Percentiles rank a stretch among this genome's conserved stretches.
Conservation (phyloP, 2,113 vertebrate genomes). For the Zapus hudsonius region DNA sequence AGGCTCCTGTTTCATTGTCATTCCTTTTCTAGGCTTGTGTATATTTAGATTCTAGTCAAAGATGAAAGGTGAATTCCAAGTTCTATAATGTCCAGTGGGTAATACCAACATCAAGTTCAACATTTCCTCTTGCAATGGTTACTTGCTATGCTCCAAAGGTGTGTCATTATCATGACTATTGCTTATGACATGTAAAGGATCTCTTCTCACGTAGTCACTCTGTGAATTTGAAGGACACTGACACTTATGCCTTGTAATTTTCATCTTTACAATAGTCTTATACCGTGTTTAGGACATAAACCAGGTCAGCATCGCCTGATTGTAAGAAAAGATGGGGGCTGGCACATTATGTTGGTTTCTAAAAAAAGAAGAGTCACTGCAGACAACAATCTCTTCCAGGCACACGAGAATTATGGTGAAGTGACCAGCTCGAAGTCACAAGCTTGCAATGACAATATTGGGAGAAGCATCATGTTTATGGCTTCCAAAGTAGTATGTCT, state of each 20-base stretch:
- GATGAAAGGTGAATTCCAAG: neutral
- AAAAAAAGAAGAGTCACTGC: neutral
- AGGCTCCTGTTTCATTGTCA: conserved; percentile 29
- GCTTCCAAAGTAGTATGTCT: neutral
- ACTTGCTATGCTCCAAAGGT: neutral
- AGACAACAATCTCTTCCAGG: neutral
- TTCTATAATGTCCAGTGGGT: neutral
- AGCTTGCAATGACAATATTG: neutral
- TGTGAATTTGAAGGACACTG: neutral
- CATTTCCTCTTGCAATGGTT: neutral
- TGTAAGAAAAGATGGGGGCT: neutral
- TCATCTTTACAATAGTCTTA: neutral
- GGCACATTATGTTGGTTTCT: neutral
- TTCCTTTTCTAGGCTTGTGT: conserved; percentile 3
- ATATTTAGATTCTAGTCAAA: neutral
- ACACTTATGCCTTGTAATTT: neutral
- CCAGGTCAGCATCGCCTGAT: neutral
- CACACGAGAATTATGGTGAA: neutral
- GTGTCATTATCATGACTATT: neutral
- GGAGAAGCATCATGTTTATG: neutral
- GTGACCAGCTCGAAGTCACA: neutral
- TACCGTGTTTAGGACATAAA: neutral
- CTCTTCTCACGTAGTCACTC: neutral
- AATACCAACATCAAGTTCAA: neutral
- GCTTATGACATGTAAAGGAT: rapidly evolving